Base-by-base conservation (phyloP, 2,888 invertebrate species). In the Pogonocherus hispidulus region DNA sequence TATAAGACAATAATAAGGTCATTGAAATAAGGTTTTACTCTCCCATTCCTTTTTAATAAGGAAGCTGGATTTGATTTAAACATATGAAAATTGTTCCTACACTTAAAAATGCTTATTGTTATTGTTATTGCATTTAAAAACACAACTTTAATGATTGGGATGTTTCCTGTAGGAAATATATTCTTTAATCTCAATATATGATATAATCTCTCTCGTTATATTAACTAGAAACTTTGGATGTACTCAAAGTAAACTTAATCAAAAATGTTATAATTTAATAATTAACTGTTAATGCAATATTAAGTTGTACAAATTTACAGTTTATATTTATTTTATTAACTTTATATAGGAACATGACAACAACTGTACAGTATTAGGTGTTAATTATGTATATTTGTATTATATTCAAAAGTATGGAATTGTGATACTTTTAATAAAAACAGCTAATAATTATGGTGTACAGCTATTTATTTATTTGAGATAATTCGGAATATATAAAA, bases 361-460 rank as follows among this genome's bases (percentile, higher is more conserved):
- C 22, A 66, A 56, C 44, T 66, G 66, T 66, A 66, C 66, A 66
- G 59, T 59, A 37, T 56, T 66, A 66, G 49, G 27, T 57, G 23
- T 41, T 66, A 66, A 37, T 59, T 57, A 32, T 66, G 51, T 59
- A 66, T 63, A 55, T 63, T 63, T 55, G 54, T 63, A 63, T 63
- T 63, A 62, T 62, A 62, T 49, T 46, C 51, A 62, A 62, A 19
- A 27, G 62, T 62, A 49, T 62, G 37, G 51, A 51, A 54, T 27
- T 66, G 66, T 66, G 66, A 66, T 66, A 66, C 57, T 66, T 57
- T 66, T 59, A 66, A 66, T 66, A 66, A 66, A 64, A 65, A 46
- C 47, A 57, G 49, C 32, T 41, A 46, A 6, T 46, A 27, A 32
- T 32, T 23, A n/a, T 20, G 27, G 16, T 44, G 23, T 55, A 14